Evolutionary conservation across 1,140 invertebrate species (phyloP).

Genomic region (Archivesica marissinica): DNA sequence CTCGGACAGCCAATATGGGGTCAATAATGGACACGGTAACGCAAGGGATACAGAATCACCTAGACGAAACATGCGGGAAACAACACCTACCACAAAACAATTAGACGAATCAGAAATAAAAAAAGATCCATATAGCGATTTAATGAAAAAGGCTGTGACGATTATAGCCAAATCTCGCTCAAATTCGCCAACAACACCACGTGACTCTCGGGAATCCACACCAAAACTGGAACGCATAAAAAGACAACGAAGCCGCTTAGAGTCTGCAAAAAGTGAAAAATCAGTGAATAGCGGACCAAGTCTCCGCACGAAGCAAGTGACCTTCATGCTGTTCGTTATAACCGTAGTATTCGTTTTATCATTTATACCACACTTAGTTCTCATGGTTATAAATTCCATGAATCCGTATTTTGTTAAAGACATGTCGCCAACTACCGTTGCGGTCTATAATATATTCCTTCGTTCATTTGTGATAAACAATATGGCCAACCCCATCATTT

Average conservation of each 20-base stretch:
- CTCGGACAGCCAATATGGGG: background rate
- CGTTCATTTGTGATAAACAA: constrained; percentile 74
- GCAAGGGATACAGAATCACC: background rate
- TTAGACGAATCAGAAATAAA: constrained; percentile 19
- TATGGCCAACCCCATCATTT: constrained; percentile 74
- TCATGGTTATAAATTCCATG: constrained; percentile 64
- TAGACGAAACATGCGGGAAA: background rate
- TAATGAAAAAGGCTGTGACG: constrained; percentile 31
- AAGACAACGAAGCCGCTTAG: constrained; percentile 6
- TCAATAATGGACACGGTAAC: background rate
- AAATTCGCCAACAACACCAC: constrained; percentile 8
- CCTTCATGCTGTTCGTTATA: constrained; percentile 70
- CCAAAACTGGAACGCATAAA: constrained; percentile 3
- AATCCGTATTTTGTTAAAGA: constrained; percentile 58
- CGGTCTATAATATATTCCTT: constrained; percentile 60
- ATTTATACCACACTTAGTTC: constrained; percentile 68
- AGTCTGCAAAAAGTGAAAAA: background rate
- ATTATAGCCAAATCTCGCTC: constrained; percentile 21
- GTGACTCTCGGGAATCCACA: constrained; percentile 17
- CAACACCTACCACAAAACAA: background rate
- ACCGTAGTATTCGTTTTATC: constrained; percentile 69
- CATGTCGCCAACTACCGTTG: constrained; percentile 26
- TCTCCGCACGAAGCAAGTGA: constrained; percentile 44
- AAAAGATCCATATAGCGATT: constrained; percentile 42
- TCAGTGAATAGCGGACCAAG: constrained; percentile 15